These are phyloP conservation scores for Lipophrys pholis DNA, from an alignment of 2,113 vertebrate genomes.

Conservation along the genomic window DNA sequence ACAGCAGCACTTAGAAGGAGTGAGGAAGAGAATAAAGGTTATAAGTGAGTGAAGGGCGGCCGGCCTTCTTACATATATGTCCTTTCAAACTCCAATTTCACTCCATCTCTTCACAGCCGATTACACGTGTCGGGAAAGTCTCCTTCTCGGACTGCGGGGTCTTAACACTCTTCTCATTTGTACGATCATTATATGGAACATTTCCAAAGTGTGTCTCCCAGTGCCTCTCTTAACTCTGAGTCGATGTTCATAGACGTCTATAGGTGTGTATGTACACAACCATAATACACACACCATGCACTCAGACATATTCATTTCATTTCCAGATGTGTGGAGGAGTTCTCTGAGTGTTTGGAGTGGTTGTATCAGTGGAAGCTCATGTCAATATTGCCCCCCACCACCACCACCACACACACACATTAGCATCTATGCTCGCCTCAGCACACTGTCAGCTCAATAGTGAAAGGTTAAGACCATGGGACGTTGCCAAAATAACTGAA, in stretches of 20 bases:
- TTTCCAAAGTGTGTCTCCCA: conserved; percentile 11
- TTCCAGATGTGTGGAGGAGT: conserved; percentile 12
- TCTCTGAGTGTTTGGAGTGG: conserved; percentile 15
- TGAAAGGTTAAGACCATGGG: conserved; percentile 50
- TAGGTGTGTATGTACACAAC: neutral
- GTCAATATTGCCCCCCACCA: too few species aligned
- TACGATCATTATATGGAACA: conserved; percentile 1
- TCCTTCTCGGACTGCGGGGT: conserved; percentile 19
- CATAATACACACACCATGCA: too few species aligned
- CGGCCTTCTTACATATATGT: conserved; percentile 30
- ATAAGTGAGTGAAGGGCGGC: conserved; percentile 19
- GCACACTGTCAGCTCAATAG: conserved; percentile 61
- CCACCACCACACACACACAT: too few species aligned
- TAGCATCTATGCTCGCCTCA: conserved; percentile 56
- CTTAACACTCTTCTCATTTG: conserved; percentile 20
- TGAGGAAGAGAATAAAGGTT: neutral
- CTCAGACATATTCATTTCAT: conserved; percentile 26
- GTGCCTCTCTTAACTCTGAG: conserved; percentile 1
- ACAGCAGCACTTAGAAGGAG: conserved; percentile 12
- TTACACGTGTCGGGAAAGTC: conserved; percentile 44
- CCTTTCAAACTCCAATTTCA: conserved; percentile 62
- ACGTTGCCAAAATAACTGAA: conserved; percentile 53
- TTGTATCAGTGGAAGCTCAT: conserved; percentile 37
- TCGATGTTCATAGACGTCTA: conserved; percentile 1
- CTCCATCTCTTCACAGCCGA: conserved; percentile 38